Percentiles rank a stretch among this genome's conserved stretches.
Evolutionary conservation across 2,888 invertebrate species (phyloP).

Genomic region (Mycalesis mineus): DNA sequence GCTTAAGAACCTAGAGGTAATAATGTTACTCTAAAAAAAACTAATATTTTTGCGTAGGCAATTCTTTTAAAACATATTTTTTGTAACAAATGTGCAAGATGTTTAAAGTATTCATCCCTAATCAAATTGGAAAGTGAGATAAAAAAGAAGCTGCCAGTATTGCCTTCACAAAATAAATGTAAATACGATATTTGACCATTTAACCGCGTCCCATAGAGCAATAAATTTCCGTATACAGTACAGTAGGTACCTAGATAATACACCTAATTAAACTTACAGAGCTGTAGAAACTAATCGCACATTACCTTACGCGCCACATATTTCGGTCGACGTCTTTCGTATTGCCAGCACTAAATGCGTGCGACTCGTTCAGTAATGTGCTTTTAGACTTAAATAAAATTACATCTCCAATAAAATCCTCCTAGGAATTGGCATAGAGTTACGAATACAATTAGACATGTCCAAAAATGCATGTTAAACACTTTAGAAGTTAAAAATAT

Average conservation of each 20-base stretch:
- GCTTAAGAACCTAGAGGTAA: no score
- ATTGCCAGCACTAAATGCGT: neutral
- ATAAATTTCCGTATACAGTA: neutral
- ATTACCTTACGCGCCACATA: neutral
- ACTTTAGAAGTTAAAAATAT: neutral
- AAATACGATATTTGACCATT: neutral
- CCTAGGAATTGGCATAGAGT: neutral
- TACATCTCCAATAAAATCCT: neutral
- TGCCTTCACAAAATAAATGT: slow-evolving; percentile 11
- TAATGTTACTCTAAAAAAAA: no score
- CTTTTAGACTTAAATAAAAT: neutral
- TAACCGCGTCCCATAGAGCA: slow-evolving; percentile 5
- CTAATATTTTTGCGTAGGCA: no score
- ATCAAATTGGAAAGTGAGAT: neutral
- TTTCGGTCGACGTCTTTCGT: neutral
- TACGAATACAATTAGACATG: neutral
- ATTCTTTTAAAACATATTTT: no score
- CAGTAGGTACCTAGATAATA: neutral
- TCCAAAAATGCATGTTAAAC: neutral
- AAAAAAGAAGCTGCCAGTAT: slow-evolving; percentile 5
- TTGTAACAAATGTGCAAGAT: no score
- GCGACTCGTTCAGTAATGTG: neutral
- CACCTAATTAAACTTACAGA: neutral
- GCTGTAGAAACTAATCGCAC: neutral
- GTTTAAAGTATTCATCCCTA: no score